Percentiles rank a stretch among this genome's conserved stretches.
Evolutionary conservation across 2,113 vertebrate genomes (phyloP).

Genomic region (Phainopepla nitens): DNA sequence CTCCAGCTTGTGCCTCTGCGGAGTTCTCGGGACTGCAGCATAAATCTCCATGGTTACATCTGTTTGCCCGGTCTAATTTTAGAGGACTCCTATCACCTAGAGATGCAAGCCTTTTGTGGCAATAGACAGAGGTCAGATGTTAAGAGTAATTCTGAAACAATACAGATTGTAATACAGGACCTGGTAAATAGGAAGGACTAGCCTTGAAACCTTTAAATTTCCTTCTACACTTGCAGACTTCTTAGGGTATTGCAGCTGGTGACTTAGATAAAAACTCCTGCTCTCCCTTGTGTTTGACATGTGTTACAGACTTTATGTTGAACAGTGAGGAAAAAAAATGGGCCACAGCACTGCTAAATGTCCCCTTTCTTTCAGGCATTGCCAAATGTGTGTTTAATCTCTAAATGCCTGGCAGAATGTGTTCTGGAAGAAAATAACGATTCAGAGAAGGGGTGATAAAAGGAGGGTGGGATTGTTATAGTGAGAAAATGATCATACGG

Average conservation of each 20-base stretch:
- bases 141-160: background rate
- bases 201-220: background rate
- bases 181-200: background rate
- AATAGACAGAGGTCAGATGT: background rate
- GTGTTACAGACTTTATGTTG: background rate
- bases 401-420: background rate
- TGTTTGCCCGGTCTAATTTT: constrained; percentile 3
- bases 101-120: background rate
- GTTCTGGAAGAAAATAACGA: background rate
- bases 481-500: background rate
- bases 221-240: background rate
- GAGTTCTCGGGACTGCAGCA: background rate
- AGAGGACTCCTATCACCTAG: background rate
- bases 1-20: background rate
- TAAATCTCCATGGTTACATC: constrained; percentile 41
- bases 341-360: background rate
- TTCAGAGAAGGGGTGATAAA: background rate
- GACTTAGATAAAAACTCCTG: background rate
- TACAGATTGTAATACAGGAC: background rate
- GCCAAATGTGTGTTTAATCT: background rate
- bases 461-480: background rate
- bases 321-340: background rate
- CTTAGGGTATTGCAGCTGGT: background rate
- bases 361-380: background rate
- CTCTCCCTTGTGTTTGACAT: background rate